Conservation (phyloP, 2,113 vertebrate genomes). For the Heterochromis multidens region DNA sequence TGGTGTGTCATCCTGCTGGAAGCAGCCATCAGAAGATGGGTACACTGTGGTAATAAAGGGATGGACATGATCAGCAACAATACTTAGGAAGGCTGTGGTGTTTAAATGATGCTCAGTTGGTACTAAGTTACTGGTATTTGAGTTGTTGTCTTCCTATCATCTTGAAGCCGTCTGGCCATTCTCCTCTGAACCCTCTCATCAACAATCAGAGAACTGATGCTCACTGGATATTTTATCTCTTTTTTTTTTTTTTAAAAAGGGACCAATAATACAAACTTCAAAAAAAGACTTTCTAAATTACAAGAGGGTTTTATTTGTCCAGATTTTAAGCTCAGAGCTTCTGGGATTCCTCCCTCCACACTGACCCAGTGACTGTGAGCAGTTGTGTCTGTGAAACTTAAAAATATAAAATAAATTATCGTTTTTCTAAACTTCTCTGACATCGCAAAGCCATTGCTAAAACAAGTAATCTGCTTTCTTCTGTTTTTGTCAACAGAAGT, state of each 20-base stretch:
- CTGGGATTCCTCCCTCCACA: accelerated
- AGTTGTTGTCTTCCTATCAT: too few species aligned
- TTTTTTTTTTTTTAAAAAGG: background rate
- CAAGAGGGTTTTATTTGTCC: background rate
- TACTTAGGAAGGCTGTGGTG: too few species aligned
- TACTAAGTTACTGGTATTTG: too few species aligned
- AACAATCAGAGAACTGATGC: too few species aligned
- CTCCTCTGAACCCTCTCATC: too few species aligned
- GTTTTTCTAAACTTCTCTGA: background rate
- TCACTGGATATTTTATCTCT: too few species aligned
- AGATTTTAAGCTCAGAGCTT: background rate
- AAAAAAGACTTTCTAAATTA: background rate
- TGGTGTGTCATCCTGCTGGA: too few species aligned
- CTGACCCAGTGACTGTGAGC: background rate
- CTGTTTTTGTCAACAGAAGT: background rate
- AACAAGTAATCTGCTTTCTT: background rate
- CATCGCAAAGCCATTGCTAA: background rate
- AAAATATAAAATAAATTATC: background rate
- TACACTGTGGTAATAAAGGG: too few species aligned
- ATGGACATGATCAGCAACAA: too few species aligned
- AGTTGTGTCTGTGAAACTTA: background rate
- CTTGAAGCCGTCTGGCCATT: too few species aligned
- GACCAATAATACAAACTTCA: background rate
- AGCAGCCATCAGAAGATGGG: too few species aligned
- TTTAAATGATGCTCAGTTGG: too few species aligned